Conservation (phyloP, 2,888 invertebrate genomes). For the Chloromyia formosa region DNA sequence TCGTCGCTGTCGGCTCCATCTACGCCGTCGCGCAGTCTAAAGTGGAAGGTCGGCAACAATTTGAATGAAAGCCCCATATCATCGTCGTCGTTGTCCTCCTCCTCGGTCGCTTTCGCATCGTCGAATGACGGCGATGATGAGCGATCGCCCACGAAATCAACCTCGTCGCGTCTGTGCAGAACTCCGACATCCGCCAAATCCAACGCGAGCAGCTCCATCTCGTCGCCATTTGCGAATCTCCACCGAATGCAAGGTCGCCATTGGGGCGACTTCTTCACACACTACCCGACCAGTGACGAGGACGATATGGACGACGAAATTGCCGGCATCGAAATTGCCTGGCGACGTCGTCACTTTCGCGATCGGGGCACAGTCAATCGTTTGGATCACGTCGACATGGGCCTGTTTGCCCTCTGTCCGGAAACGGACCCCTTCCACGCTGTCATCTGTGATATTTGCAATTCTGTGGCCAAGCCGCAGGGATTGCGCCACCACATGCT, state of each 20-base stretch:
- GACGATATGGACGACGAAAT: background rate
- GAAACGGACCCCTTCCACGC: conserved; percentile 79
- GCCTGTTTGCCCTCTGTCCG: conserved; percentile 80
- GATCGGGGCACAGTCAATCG: conserved; percentile 65
- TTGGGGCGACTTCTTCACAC: conserved; percentile 16
- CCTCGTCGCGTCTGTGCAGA: too few relatives aligned
- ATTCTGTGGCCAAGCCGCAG: conserved; percentile 79
- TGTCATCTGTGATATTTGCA: conserved; percentile 81
- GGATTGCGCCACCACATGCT: conserved; percentile 79
- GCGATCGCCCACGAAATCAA: background rate
- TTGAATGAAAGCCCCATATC: too few relatives aligned
- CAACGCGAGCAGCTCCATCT: too few relatives aligned
- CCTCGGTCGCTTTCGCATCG: background rate
- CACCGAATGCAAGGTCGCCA: conserved; percentile 24
- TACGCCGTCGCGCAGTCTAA: too few relatives aligned
- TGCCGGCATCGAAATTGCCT: background rate
- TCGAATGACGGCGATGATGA: background rate
- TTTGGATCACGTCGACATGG: conserved; percentile 71
- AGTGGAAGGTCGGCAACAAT: too few relatives aligned
- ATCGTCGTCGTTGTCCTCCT: too few relatives aligned
- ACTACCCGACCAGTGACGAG: background rate
- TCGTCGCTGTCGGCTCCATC: too few relatives aligned
- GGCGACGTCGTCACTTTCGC: conserved; percentile 25
- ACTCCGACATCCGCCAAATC: too few relatives aligned
- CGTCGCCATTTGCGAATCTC: conserved; percentile 9